Conservation (phyloP, 2,797 vertebrate species). For the Syngnathus acus region DNA sequence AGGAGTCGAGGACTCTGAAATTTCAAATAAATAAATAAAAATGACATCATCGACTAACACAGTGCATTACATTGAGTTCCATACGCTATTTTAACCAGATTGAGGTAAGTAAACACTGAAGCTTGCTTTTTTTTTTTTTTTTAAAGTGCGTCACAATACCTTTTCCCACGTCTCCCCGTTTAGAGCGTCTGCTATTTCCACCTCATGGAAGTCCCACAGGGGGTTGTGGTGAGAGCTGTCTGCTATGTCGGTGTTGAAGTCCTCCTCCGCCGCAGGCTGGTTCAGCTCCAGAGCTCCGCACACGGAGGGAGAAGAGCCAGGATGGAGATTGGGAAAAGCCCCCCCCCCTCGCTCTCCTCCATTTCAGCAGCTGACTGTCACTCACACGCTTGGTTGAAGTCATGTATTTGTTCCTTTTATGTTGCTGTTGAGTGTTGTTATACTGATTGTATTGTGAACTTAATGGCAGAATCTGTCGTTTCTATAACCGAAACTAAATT, state of each 20-base stretch:
- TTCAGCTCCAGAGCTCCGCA: neutral
- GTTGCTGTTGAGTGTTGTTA: neutral
- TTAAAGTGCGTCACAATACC: slow-evolving; percentile 7
- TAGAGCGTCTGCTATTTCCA: neutral
- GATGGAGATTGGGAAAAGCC: neutral
- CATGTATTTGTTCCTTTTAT: neutral
- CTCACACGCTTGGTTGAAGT: neutral
- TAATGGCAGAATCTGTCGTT: neutral
- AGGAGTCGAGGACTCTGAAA: slow-evolving; percentile 1
- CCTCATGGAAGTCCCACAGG: slow-evolving; percentile 1
- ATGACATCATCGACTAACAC: slow-evolving; percentile 5
- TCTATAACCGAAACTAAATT: slow-evolving; percentile 27
- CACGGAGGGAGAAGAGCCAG: neutral
- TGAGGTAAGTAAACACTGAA: neutral
- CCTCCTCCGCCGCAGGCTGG: neutral
- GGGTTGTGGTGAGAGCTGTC: neutral
- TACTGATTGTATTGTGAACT: neutral
- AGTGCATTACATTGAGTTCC: neutral
- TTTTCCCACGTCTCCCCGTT: neutral
- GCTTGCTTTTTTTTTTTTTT: neutral
- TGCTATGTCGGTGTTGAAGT: neutral
- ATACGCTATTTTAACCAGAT: neutral
- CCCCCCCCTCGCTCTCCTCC: neutral
- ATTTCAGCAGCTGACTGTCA: neutral
- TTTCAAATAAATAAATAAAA: neutral